Base-by-base conservation (phyloP, 2,888 invertebrate genomes). In the Papilio gigon region DNA sequence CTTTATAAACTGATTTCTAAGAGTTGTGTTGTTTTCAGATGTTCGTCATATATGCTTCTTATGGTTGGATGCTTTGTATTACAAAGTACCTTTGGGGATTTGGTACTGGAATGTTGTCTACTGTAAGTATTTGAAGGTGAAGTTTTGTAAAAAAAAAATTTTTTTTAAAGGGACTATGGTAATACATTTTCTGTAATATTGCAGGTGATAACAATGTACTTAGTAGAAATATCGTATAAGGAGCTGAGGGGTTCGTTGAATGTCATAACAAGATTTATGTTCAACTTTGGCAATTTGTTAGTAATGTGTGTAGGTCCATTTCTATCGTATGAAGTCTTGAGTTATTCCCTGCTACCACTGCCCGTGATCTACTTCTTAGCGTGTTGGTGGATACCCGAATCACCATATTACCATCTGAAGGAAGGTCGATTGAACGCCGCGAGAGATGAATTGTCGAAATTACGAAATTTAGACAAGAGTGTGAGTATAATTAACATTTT, bases 301-400 rank as follows among this genome's bases (percentile, higher is more conserved):
- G 84, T 89, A 37, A 84, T 90, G 81, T 78, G 80, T 0, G 72
- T 90, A 0, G 92, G 92, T 0, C 81, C 91, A 0, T 87, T 88
- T 65, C 77, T 92, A 0, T 76, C 88, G 0, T 92, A 87, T 70
- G 73, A 76, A 0, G 74, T 86, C 69, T 53, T 90, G 73, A 80
- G 93, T 84, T 90, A 88, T 65, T 79, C 88, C 69, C 82, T 93
- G 6, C 72, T 91, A 9, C 72, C 83, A 0, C 71, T 93, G 5
- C 93, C 93, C 0, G 67, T 90, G 0, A 71, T 85, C 1, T 93
- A 92, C 75, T 90, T 93, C 60, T 40, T 82, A 0, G 85, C 84
- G 0, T 93, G 93, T 73, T 81, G 85, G 68, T 93, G 92, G 84
- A 93, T 94, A 78, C 94, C 94, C 0, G 94, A 94, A 75, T 93